Base-by-base conservation (phyloP, 2,888 invertebrate species). In the Bedellia somnulentella region DNA sequence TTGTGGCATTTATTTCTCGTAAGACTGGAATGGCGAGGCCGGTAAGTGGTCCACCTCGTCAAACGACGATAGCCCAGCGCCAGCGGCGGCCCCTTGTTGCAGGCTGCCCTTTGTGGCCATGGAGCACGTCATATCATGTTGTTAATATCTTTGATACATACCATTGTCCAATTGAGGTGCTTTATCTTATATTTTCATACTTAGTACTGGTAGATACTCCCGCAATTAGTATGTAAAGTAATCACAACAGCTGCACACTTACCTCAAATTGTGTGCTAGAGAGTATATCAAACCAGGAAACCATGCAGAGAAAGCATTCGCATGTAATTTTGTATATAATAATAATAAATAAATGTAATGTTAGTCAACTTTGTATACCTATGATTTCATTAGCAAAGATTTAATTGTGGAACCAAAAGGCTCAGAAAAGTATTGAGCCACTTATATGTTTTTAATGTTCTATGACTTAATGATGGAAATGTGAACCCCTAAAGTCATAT, bases 1-100 rank as follows among this genome's bases (percentile, higher is more conserved):
- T 68, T 70, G 71, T 73, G 75, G 75, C 84, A 82, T 79, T 80
- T 78, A 80, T 80, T 80, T 76, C 64, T 70, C 73, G 67, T 73
- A 75, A 75, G 73, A 75, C 73, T 75, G 73, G 70, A 66, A 62
- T 59, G 57, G 57, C 60, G 60, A 59, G 61, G 62, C 52, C 60
- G 55, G 52, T 24, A 27, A 58, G 52, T 47, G 55, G 23, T 30
- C 29, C 24, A 23, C 10, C 29, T 24, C 26, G 29, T 15, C 32
- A 5, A n/a, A 10, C 27, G 15, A 24, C 17, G 29, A 11, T 24
- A 12, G 30, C 31, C 27, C 17, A 27, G 15, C 21, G 8, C 24
- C 31, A 21, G 26, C 16, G 22, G 29, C 17, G 17, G 17, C 57
- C 54, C 49, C 45, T 45, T 47, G 53, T 47, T 46, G 50, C 52